Evolutionary conservation across 1,140 invertebrate genomes (phyloP), one percentile per base, ranked within the genome.

Genomic region (Bicyclus anynana): DNA sequence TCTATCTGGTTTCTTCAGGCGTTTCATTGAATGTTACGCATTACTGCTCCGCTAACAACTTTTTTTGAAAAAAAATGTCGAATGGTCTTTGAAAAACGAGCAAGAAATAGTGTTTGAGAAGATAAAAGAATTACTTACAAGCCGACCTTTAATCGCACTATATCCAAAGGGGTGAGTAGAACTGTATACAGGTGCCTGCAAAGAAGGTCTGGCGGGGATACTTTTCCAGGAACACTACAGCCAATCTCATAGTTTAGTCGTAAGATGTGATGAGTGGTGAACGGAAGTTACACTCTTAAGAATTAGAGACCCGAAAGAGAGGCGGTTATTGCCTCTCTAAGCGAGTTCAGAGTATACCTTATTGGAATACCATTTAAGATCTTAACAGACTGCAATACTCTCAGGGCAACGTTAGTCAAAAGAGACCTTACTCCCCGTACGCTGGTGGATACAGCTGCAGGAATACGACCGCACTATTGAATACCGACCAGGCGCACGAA

Each of bases 121-220:
- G 14, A 1, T 50, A 37, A 35, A 50, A 18, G 18, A 37, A 2
- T n/a, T 18, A 17, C 12, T 50, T 1, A 50, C 12, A 4, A n/a
- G 57, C 1, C 14, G 60, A 13, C 68, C 72, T 0, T 17, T 74
- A 7, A 40, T 75, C 5, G 49, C 61, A 1, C 21, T 77, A 16
- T 80, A 76, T 17, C 65, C 63, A 33, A 48, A 44, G 16, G 51
- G 62, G 0, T 53, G 67, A 33, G 71, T 59, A 0, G 60, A 76
- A 58, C 26, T 80, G 1, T 72, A 74, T 40, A 80, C 72, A 0
- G 72, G 76, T 52, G 70, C 68, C 4, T 69, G 67, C 42, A 59
- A 60, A 16, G n/a, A 29, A 6, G 40, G 40, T 10, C 1, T 44
- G 4, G 40, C 40, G 20, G 49, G 49, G 20, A 37, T 51, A 20